These are phyloP conservation scores for Petrolisthes cinctipes DNA, from an alignment of 2,888 invertebrate species.

Conservation along the genomic window DNA sequence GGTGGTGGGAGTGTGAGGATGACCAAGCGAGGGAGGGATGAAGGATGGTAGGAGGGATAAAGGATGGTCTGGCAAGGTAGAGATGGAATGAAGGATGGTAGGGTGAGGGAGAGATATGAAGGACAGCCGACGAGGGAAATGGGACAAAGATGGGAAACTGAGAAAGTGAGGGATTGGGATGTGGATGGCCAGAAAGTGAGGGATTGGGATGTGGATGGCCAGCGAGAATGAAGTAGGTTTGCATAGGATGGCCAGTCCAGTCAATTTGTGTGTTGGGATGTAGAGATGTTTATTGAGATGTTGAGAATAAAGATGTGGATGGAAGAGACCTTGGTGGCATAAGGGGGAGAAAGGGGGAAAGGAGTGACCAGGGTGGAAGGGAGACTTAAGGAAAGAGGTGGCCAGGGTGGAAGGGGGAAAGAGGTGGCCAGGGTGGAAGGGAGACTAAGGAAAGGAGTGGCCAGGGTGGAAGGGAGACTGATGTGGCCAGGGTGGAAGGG, in stretches of 20 bases:
- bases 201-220: not conserved
- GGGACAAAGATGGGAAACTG: not conserved
- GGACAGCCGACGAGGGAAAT: not conserved
- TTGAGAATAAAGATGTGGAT: not conserved
- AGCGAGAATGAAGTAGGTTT: too few relatives aligned
- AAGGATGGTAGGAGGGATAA: not conserved
- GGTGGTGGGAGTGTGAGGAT: not conserved
- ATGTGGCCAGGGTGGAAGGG: not conserved
- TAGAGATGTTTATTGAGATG: not conserved
- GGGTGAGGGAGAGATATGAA: constrained; percentile 1
- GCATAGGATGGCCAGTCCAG: too few relatives aligned
- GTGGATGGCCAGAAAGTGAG: not conserved
- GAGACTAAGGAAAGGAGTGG: not conserved
- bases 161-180: not conserved
- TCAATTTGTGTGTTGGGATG: not conserved
- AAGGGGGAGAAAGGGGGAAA: not conserved
- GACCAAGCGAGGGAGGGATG: not conserved
- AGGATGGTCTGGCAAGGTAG: not conserved
- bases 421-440: not conserved
- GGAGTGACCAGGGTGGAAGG: not conserved
- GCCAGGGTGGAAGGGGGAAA: not conserved
- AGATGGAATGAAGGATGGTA: not conserved
- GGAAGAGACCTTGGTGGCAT: not conserved
- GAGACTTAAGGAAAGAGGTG: not conserved
- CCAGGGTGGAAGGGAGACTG: not conserved